A percentile compares a stretch with the other conserved stretches of the same genome.
Conservation (phyloP, 2,113 vertebrate genomes). For the Elanoides forficatus region DNA sequence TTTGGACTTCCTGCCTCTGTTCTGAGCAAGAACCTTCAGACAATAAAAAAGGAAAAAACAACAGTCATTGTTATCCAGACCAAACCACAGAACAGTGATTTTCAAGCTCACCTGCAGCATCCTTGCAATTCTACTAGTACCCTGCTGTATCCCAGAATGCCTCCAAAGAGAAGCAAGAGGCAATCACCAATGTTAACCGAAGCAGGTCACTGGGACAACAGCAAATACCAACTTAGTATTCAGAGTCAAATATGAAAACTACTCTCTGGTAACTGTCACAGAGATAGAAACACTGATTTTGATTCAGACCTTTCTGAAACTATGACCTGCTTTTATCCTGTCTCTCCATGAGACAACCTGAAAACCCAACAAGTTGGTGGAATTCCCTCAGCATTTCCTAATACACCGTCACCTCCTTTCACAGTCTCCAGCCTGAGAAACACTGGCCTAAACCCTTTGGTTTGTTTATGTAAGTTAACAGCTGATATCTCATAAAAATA, state of each 20-base stretch:
- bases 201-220: not conserved
- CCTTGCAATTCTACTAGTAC: not conserved
- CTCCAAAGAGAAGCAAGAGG: not conserved
- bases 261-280: not conserved
- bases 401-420: not conserved
- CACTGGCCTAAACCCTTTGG: not conserved
- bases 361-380: not conserved
- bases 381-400: not conserved
- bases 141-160: not conserved
- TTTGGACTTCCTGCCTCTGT: slow-evolving; percentile 74
- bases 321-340: not conserved
- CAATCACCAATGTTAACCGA: not conserved
- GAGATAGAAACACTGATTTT: not conserved
- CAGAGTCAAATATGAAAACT: not conserved
- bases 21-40: slow-evolving; percentile 70
- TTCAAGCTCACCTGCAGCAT: not conserved
- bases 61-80: not conserved
- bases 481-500: not conserved
- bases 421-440: not conserved
- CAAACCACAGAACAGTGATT: not conserved
- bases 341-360: not conserved
- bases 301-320: not conserved
- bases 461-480: not conserved
- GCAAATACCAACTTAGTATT: not conserved
- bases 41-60: not conserved